A percentile compares a stretch with the other conserved stretches of the same genome.
Conservation (phyloP, 1,140 invertebrate species). For the Agrypnia vestita region DNA sequence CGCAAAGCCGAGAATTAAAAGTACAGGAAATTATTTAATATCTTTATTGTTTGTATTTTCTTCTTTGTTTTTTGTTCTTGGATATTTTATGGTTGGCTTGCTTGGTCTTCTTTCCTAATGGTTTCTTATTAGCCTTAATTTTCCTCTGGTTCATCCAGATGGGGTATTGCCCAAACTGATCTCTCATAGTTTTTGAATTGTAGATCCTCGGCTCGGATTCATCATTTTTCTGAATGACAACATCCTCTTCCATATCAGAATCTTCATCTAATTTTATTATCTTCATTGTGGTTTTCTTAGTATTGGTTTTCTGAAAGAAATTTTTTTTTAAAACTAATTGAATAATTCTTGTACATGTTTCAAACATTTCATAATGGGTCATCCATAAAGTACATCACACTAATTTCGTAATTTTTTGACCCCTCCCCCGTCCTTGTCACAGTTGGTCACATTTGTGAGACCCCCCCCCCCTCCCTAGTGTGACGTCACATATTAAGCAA, state of each 20-base stretch:
- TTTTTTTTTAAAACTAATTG: too few relatives aligned
- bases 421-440: too few relatives aligned
- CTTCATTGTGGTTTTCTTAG: conserved; percentile 53
- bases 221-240: conserved; percentile 64
- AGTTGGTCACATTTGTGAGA: too few relatives aligned
- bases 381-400: too few relatives aligned
- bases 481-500: too few relatives aligned
- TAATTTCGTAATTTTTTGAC: too few relatives aligned
- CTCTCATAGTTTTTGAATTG: conserved; percentile 76
- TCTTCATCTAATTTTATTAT: conserved; percentile 63
- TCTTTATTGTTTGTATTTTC: conserved; percentile 24
- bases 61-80: conserved; percentile 33
- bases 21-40: too few relatives aligned
- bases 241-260: conserved; percentile 63
- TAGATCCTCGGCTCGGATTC: conserved; percentile 69
- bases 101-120: conserved; percentile 17
- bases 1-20: too few relatives aligned
- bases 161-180: conserved; percentile 79
- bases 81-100: conserved; percentile 35
- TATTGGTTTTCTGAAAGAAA: background rate
- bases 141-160: conserved; percentile 76
- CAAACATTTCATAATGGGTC: too few relatives aligned
- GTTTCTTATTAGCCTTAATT: conserved; percentile 57
- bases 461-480: too few relatives aligned
- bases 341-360: too few relatives aligned